Evolutionary conservation across 2,113 vertebrate genomes (phyloP).

Genomic region (Pluvianellus socialis): DNA sequence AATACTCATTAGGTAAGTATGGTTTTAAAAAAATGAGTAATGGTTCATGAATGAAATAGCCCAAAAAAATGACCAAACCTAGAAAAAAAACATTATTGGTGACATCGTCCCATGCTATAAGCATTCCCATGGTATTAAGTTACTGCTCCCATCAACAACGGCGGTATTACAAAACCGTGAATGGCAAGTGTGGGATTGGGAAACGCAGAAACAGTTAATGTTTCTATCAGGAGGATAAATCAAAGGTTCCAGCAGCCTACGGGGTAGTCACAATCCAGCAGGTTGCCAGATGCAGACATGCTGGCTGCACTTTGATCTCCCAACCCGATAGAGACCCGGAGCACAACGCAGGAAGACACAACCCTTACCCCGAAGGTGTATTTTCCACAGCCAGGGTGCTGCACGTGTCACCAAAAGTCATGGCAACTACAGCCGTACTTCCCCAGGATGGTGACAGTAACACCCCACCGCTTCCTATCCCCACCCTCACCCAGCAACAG

Average conservation of each 20-base stretch:
- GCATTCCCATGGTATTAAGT: background rate
- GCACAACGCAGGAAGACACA: background rate
- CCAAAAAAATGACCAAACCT: background rate
- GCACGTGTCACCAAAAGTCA: background rate
- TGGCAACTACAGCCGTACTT: background rate
- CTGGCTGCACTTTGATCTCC: background rate
- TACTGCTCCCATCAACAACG: background rate
- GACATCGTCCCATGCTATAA: background rate
- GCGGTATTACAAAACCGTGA: background rate
- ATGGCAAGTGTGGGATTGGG: background rate
- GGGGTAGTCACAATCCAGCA: background rate
- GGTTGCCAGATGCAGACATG: background rate
- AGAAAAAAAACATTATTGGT: background rate
- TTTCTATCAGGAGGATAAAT: background rate
- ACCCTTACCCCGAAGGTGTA: background rate
- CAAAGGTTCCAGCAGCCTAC: background rate
- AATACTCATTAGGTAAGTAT: background rate
- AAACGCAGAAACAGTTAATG: background rate
- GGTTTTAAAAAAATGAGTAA: background rate
- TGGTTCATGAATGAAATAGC: accelerated
- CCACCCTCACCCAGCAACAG: background rate
- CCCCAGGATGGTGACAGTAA: background rate
- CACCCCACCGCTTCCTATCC: background rate
- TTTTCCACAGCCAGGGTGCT: background rate
- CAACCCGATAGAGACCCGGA: accelerated